Percentiles rank a stretch among this genome's conserved stretches.
phyloP scores from a whole-genome alignment of 1,140 invertebrate species.

The Brachionus rotundiformis region DNA sequence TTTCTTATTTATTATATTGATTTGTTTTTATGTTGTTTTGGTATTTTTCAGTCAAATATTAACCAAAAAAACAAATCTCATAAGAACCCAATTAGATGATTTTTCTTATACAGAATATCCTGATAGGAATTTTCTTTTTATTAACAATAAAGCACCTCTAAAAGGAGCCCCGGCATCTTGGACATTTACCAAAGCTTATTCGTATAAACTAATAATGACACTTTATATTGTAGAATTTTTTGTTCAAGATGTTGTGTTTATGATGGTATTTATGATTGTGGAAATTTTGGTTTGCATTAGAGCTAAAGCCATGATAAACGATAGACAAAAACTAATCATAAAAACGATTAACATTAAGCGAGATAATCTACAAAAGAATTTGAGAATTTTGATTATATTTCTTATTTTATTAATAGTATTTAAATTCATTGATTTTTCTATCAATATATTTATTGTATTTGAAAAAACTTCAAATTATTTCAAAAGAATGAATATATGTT shows the following conservation, averaged over 20 bases:
- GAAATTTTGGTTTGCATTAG: neutral
- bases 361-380: neutral
- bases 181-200: slow-evolving; percentile 3
- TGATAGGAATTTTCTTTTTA: neutral
- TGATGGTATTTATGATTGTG: neutral
- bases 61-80: neutral
- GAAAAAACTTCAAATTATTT: neutral
- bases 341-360: neutral
- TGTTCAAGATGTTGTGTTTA: slow-evolving; percentile 7
- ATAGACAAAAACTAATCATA: neutral
- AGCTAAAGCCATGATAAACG: neutral
- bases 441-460: neutral
- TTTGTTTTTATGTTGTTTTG: neutral
- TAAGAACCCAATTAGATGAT: neutral
- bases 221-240: neutral
- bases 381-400: slow-evolving; percentile 18
- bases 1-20: neutral
- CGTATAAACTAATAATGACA: neutral
- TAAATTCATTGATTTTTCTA: neutral
- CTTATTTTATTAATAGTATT: neutral
- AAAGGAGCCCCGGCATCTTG: neutral
- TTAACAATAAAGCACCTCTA: neutral
- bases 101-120: neutral
- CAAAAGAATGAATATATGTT: neutral
- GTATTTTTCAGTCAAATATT: neutral